Base-by-base conservation (phyloP, 2,113 vertebrate species). In the Elephantulus edwardii region DNA sequence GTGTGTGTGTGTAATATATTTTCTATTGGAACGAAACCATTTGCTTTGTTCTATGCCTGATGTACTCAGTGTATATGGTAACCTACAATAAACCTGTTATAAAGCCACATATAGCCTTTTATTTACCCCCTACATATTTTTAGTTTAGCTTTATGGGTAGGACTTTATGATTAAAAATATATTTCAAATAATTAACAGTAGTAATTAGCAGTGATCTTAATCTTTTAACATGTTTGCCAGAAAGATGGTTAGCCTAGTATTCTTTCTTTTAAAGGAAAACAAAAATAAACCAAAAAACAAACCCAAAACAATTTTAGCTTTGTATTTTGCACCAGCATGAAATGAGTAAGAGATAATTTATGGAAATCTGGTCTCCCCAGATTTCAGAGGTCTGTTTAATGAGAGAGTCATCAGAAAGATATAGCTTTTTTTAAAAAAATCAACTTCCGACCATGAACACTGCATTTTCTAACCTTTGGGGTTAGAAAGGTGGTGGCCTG, bases 1-100 rank as follows among this genome's bases (percentile, higher is more conserved):
- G 26, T 0, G 91, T 96, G 97, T 97, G 68, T 77, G 75, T 86
- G 86, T 84, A 97, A 97, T 98, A 97, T 97, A 97, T 98, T 98
- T 98, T 95, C 97, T 97, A 88, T 96, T 97, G 97, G 95, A 97
- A 97, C 93, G 8, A 95, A 97, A 95, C 87, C 89, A 82, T 96
- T 97, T 93, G 93, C 96, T 97, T 97, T 97, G 97, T 96, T 96
- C 92, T 96, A 94, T 66, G 0, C 83, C 86, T 91, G 64, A 50
- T 77, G 89, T 74, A 95, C 89, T 94, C 96, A 96, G 66, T 95
- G 95, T 95, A 91, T 89, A 92, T 4, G 88, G 93, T 94, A 97
- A 96, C 91, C 96, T 96, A 48, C 87, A 95, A 83, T 92, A 82
- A 97, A 97, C 95, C 96, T 70, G 52, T 86, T 96, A 90, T 95